phyloP scores from a whole-genome alignment of 1,140 invertebrate species.

The Euwallacea similis region DNA sequence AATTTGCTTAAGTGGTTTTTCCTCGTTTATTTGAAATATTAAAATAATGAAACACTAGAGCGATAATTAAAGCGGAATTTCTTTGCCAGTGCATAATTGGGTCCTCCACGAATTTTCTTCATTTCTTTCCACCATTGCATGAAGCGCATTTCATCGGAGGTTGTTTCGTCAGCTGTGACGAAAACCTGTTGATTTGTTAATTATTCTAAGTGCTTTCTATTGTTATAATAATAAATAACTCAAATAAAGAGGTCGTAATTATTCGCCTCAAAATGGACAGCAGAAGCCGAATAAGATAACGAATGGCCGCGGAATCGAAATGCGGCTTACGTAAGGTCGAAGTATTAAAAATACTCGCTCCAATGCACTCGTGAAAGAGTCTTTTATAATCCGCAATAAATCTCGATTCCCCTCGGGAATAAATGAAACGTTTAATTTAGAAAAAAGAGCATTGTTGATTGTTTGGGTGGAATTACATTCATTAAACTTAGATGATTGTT shows the following conservation, averaged over 20 bases:
- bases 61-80: not conserved
- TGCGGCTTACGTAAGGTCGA: constrained; percentile 7
- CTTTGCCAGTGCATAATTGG: too few relatives aligned
- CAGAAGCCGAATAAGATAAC: too few relatives aligned
- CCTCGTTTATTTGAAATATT: constrained; percentile 5
- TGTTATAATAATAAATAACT: too few relatives aligned
- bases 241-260: too few relatives aligned
- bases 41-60: constrained; percentile 4
- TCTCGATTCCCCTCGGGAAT: not conserved
- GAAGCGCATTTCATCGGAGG: not conserved
- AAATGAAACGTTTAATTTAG: constrained; percentile 3
- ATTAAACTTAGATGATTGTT: constrained; percentile 1
- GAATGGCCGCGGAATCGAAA: not conserved
- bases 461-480: constrained; percentile 4
- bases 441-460: constrained; percentile 6
- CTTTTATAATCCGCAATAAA: constrained; percentile 11
- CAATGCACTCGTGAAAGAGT: constrained; percentile 14
- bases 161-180: not conserved
- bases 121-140: too few relatives aligned
- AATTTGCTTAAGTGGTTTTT: constrained; percentile 7
- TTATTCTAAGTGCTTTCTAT: too few relatives aligned
- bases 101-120: too few relatives aligned
- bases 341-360: constrained; percentile 16
- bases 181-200: too few relatives aligned
- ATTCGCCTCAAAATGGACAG: too few relatives aligned